phyloP scores from a whole-genome alignment of 2,888 invertebrate species.

The Pyrocoelia pectoralis region DNA sequence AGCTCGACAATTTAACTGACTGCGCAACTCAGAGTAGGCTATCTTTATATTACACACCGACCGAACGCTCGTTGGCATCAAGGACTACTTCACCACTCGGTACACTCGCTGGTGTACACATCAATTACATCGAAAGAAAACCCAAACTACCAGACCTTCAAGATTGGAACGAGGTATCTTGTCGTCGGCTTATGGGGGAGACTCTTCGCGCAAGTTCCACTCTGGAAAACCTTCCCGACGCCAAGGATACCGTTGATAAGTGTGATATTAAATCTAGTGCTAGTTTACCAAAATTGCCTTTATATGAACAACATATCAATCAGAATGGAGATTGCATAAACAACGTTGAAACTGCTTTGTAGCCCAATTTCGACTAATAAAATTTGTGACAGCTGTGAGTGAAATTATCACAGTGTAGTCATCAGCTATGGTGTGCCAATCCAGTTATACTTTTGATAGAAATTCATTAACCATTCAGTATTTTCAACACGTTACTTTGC shows the following conservation, averaged over 20 bases:
- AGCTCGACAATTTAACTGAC: slow-evolving; percentile 58
- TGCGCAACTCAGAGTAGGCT: slow-evolving; percentile 71
- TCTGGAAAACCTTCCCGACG: slow-evolving; percentile 21
- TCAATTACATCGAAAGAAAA: slow-evolving; percentile 69
- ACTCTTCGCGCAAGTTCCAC: slow-evolving; percentile 12
- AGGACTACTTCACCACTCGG: slow-evolving; percentile 60
- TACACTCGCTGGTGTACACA: slow-evolving; percentile 67
- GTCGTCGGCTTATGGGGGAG: slow-evolving; percentile 14
- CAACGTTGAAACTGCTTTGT: slow-evolving; percentile 60
- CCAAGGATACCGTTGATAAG: slow-evolving; percentile 20
- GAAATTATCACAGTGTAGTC: slow-evolving; percentile 51
- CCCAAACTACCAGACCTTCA: slow-evolving; percentile 40
- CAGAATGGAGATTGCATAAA: slow-evolving; percentile 31
- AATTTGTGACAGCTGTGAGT: slow-evolving; percentile 45
- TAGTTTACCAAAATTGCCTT: slow-evolving; percentile 58
- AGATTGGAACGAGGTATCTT: slow-evolving; percentile 40
- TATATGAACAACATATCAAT: slow-evolving; percentile 34
- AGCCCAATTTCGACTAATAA: slow-evolving; percentile 36
- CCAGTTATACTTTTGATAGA: slow-evolving; percentile 2
- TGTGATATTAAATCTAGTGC: slow-evolving; percentile 56
- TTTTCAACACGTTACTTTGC: slow-evolving; percentile 12
- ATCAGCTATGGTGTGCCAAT: slow-evolving; percentile 50
- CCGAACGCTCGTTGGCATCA: slow-evolving; percentile 70
- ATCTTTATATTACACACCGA: slow-evolving; percentile 85
- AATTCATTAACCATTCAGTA: slow-evolving; percentile 17